phyloP scores from a whole-genome alignment of 1,140 invertebrate genomes.

The Zaprionus africanus region DNA sequence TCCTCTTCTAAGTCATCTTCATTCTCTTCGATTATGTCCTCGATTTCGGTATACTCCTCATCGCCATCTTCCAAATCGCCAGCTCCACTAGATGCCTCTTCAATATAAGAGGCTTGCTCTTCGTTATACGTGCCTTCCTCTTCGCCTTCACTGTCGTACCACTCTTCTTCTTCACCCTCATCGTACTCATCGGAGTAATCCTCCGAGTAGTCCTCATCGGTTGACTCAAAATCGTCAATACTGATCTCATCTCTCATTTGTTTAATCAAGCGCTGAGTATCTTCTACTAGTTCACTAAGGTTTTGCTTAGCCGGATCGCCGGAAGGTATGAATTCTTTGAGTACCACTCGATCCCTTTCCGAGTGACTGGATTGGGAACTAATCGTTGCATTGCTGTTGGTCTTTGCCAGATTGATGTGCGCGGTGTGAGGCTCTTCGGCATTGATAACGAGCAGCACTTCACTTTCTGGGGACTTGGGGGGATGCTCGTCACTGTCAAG shows the following conservation, averaged over 20 bases:
- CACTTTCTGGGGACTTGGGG: constrained; percentile 48
- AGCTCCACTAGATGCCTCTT: constrained; percentile 67
- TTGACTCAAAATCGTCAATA: constrained; percentile 86
- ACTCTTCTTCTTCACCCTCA: constrained; percentile 85
- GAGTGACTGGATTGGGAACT: constrained; percentile 55
- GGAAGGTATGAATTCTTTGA: constrained; percentile 74
- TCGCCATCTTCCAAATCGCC: constrained; percentile 14
- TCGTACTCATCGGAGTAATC: constrained; percentile 84
- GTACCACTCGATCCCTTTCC: constrained; percentile 37
- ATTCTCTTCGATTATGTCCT: constrained; percentile 67
- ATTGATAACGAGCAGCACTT: constrained; percentile 38
- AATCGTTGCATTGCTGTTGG: constrained; percentile 55
- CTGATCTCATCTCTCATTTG: constrained; percentile 88
- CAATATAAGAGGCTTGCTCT: constrained; percentile 49
- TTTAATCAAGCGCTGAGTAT: constrained; percentile 86
- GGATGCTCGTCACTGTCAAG: constrained; percentile 57
- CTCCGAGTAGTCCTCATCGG: constrained; percentile 85
- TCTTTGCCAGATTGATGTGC: constrained; percentile 29
- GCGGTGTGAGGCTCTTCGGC: constrained; percentile 6
- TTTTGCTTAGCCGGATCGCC: constrained; percentile 84
- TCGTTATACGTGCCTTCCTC: constrained; percentile 74
- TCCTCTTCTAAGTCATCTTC: constrained; percentile 40
- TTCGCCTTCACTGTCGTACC: constrained; percentile 85
- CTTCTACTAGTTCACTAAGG: constrained; percentile 86
- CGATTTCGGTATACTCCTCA: constrained; percentile 65